phyloP scores from a whole-genome alignment of 2,797 vertebrate genomes.

The Mus minutoides region DNA sequence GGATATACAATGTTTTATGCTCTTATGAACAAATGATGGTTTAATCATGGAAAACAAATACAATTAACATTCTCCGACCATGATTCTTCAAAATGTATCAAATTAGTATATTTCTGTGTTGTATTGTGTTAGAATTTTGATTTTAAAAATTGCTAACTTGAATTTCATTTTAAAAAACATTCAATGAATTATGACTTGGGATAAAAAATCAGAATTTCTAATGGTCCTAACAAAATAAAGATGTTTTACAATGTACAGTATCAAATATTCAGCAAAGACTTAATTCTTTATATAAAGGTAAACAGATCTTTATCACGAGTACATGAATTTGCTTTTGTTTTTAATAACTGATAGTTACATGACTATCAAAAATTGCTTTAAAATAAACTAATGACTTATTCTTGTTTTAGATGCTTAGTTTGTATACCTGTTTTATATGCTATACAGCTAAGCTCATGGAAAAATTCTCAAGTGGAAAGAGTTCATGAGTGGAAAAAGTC shows the following conservation, averaged over 20 bases:
- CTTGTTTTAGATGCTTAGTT: neutral
- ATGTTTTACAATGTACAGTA: neutral
- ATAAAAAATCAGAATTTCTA: constrained; percentile 7
- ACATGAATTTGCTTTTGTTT: neutral
- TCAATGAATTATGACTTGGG: neutral
- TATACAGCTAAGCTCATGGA: neutral
- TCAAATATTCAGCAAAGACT: neutral
- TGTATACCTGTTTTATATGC: neutral
- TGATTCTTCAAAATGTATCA: neutral
- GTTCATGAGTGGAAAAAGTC: neutral
- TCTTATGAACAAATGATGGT: neutral
- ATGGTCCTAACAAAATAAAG: neutral
- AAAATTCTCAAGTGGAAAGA: neutral
- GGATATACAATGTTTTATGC: neutral
- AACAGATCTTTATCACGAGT: neutral
- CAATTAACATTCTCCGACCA: neutral
- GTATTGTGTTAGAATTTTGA: neutral
- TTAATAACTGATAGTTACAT: neutral
- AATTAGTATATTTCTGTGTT: neutral
- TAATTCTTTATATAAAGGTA: neutral
- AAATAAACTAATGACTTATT: neutral
- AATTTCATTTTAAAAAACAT: neutral
- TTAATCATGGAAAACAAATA: neutral
- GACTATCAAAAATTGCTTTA: neutral
- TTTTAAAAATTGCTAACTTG: neutral